Base-by-base conservation (phyloP, 2,113 vertebrate genomes). In the Eupsittula cactorum region DNA sequence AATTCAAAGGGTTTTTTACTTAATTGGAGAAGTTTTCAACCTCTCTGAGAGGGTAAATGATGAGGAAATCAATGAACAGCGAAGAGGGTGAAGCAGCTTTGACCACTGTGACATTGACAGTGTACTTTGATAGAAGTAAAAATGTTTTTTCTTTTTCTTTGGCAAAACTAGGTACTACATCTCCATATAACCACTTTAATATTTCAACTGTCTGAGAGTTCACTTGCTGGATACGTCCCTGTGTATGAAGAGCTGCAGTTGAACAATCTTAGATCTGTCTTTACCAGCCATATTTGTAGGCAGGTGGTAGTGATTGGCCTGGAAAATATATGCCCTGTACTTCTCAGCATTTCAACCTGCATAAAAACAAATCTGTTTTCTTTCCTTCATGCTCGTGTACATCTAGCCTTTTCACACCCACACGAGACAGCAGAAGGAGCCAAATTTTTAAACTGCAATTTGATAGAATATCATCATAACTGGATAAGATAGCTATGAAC, bases 351-450 rank as follows among this genome's bases (percentile, higher is more conserved):
- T 95, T 92, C 37, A 68, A 16, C 31, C 14, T 16, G 13, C 59
- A 37, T 81, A 39, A 88, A 97, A 95, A 19, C 59, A 95, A 86
- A 90, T 82, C 16, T 90, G 16, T 68, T 92, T 88, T 76, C 53
- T 63, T 84, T 92, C 42, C 39, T 67, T 88, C 17, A 3, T 59
- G 13, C 47, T 82, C n/a, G 39, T 75, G 46, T 84, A 67, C 55
- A 83, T 35, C 25, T 80, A 82, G 13, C 41, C 13, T 90, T 82
- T 92, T 59, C 49, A 78, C 60, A 79, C 50, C 37, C 50, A 70
- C 59, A 29, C 14, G 65, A 93, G 49, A 85, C 42, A 79, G 28
- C 41, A 83, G 86, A 90, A 95, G 59, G 31, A 84, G 31, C 4
- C 46, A 85, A 76, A 84, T 47, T 13, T 17, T 92, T 69, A 65